These are phyloP conservation scores for Globodera rostochiensis DNA, from an alignment of 1,140 invertebrate species.

Conservation along the genomic window DNA sequence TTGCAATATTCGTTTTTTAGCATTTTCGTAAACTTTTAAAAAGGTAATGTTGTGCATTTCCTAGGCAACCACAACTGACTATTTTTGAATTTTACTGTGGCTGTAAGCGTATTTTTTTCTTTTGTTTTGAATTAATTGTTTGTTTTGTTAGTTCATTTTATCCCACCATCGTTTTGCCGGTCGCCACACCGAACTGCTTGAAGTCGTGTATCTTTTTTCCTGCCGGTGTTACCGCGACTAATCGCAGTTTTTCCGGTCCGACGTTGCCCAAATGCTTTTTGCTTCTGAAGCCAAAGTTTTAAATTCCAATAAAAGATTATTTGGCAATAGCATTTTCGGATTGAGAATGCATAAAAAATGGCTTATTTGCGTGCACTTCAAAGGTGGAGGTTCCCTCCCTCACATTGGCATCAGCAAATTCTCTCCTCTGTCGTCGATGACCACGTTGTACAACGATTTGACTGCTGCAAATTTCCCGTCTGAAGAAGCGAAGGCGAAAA, in stretches of 20 bases:
- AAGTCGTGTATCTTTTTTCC: conserved; percentile 16
- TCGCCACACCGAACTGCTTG: conserved; percentile 2
- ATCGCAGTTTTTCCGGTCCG: neutral
- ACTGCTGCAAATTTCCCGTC: conserved; percentile 17
- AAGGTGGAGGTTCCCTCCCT: neutral
- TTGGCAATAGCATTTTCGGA: too few relatives aligned
- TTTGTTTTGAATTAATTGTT: neutral
- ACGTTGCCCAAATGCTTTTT: conserved; percentile 10
- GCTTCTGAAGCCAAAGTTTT: neutral
- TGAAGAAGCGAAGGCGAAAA: conserved; percentile 24
- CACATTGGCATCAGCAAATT: conserved; percentile 1
- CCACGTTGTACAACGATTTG: conserved; percentile 11
- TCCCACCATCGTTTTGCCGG: conserved; percentile 13
- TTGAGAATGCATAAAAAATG: too few relatives aligned
- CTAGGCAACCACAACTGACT: too few relatives aligned
- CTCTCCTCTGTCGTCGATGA: neutral
- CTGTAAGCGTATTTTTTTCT: too few relatives aligned
- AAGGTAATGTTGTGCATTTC: too few relatives aligned
- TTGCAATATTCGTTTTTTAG: too few relatives aligned
- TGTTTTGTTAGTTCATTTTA: neutral
- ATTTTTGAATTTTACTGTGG: neutral
- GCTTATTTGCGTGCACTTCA: too few relatives aligned
- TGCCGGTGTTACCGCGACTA: conserved; percentile 5
- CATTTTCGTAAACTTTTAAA: too few relatives aligned
- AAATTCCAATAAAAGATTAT: neutral